A percentile compares a stretch with the other conserved stretches of the same genome.
Conservation (phyloP, 2,888 invertebrate species). For the Petrolisthes manimaculis region DNA sequence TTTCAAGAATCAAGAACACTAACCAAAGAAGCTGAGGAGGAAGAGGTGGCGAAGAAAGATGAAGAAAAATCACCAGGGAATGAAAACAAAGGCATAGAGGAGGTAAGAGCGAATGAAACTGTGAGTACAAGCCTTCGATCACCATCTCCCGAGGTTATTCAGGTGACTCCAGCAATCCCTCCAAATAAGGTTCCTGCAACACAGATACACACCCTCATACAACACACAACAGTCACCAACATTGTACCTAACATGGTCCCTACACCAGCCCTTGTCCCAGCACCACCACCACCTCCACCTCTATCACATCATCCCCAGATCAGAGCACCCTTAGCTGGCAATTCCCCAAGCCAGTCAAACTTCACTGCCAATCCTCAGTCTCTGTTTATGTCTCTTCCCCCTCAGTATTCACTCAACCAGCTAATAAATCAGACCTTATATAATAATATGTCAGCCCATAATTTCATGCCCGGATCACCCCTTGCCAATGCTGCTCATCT, state of each 20-base stretch:
- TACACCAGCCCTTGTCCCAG: conserved; percentile 10
- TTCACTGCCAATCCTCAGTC: not conserved
- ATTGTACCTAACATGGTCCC: conserved; percentile 26
- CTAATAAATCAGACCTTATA: conserved; percentile 34
- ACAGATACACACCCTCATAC: conserved; percentile 42
- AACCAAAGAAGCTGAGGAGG: conserved; percentile 3
- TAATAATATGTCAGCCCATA: conserved; percentile 8
- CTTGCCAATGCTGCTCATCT: not conserved
- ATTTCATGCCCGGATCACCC: not conserved
- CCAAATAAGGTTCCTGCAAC: not conserved
- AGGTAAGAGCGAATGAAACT: conserved; percentile 29
- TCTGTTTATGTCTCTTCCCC: conserved; percentile 28
- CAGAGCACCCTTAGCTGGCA: not conserved
- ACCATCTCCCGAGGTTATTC: conserved; percentile 28
- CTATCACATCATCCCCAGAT: not conserved
- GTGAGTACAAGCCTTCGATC: not conserved
- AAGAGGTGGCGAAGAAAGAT: not conserved
- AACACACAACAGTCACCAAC: conserved; percentile 41
- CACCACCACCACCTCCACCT: not conserved
- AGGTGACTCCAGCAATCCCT: conserved; percentile 16
- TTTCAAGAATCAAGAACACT: not conserved
- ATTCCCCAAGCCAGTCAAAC: not conserved
- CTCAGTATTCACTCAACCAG: conserved; percentile 34
- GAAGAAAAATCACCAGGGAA: conserved; percentile 17
- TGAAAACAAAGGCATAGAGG: not conserved